Conservation (phyloP, 2,113 vertebrate species). For the Paramormyrops kingsleyae region DNA sequence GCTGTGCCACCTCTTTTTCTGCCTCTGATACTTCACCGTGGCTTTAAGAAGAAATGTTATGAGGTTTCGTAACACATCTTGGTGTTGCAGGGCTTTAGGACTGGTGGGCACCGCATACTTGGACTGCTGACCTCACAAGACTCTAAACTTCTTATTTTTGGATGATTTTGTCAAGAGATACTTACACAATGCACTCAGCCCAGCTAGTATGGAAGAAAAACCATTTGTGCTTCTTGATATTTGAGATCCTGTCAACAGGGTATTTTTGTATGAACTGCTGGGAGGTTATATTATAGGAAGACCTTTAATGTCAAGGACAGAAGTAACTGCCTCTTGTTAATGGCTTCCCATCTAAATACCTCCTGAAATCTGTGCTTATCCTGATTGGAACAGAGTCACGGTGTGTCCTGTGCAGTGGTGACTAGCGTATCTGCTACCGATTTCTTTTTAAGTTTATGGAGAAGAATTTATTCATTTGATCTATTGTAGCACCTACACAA, state of each 20-base stretch:
- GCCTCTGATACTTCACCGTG: background rate
- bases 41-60: background rate
- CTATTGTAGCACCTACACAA: background rate
- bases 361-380: background rate
- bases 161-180: background rate
- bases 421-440: background rate
- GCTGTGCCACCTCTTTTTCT: background rate
- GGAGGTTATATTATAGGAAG: background rate
- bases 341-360: background rate
- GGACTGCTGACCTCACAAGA: background rate
- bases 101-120: background rate
- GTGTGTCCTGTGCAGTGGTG: background rate
- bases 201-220: background rate
- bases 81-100: background rate
- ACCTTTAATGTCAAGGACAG: background rate
- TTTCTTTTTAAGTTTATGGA: background rate
- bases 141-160: background rate
- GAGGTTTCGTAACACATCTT: background rate
- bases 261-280: background rate
- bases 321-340: background rate
- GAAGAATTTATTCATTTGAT: constrained; percentile 5
- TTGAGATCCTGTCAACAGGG: background rate
- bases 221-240: constrained; percentile 4
- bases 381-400: background rate
- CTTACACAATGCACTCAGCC: background rate